Conservation (phyloP, 2,113 vertebrate species). For the Polypterus senegalus region DNA sequence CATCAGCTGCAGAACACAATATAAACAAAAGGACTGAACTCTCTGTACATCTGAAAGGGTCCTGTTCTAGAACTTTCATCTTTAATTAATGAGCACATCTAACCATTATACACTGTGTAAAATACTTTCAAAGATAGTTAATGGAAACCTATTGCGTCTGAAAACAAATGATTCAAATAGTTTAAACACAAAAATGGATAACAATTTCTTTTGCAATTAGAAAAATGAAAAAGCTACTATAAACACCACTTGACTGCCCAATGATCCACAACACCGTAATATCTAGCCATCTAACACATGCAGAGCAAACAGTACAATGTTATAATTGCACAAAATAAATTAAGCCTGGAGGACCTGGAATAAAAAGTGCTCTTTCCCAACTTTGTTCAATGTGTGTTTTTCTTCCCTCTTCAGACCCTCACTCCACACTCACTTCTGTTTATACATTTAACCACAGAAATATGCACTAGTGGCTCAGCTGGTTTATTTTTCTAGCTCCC, state of each 20-base stretch:
- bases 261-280: no score
- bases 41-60: slow-evolving; percentile 84
- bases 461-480: background rate
- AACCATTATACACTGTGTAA: no score
- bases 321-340: no score
- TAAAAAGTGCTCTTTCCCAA: slow-evolving; percentile 3
- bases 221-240: no score
- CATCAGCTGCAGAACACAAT: slow-evolving; percentile 78
- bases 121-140: no score
- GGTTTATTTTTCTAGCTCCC: slow-evolving; percentile 12
- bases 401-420: slow-evolving; percentile 11
- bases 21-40: slow-evolving; percentile 77
- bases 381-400: background rate
- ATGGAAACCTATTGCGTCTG: no score
- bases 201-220: no score
- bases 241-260: no score
- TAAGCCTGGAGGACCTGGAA: background rate
- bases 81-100: background rate
- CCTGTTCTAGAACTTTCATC: slow-evolving; percentile 57
- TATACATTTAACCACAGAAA: slow-evolving; percentile 21
- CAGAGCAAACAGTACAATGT: no score
- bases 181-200: no score
- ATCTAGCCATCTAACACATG: no score
- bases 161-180: no score
- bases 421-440: slow-evolving; percentile 5